Conservation (phyloP, 2,113 vertebrate genomes). For the Cyprinodon brontotheroides region DNA sequence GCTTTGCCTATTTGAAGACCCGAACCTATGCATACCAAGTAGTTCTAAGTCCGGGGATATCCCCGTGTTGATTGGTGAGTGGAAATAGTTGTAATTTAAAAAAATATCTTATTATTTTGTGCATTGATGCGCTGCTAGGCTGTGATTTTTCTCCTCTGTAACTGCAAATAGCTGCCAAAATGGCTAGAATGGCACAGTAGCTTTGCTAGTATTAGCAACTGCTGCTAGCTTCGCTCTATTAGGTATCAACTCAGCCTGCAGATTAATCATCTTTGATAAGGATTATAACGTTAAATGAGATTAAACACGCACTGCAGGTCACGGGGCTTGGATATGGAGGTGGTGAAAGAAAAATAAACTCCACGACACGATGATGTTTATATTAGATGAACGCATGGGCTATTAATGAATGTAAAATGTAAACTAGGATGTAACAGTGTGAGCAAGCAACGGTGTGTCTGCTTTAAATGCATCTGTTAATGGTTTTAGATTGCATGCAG, state of each 20-base stretch:
- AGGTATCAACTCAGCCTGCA: not conserved
- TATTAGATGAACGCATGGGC: not conserved
- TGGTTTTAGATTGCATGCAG: not conserved
- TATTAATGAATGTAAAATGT: not conserved
- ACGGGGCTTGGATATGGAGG: not conserved
- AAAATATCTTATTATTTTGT: not conserved
- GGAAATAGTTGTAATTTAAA: constrained; percentile 3
- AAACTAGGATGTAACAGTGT: not conserved
- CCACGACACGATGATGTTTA: constrained; percentile 35
- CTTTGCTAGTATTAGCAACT: constrained; percentile 61
- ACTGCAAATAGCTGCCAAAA: constrained; percentile 57
- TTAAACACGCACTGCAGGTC: not conserved
- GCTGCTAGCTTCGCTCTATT: constrained; percentile 49
- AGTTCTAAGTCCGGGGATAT: constrained; percentile 62
- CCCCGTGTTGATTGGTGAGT: constrained; percentile 79
- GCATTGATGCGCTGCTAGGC: not conserved
- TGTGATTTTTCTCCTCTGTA: constrained; percentile 24
- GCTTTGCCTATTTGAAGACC: constrained; percentile 54
- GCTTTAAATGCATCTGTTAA: not conserved
- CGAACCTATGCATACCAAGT: constrained; percentile 73
- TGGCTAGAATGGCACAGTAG: constrained; percentile 59
- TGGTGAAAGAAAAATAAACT: not conserved
- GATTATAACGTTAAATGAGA: not conserved
- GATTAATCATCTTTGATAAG: not conserved
- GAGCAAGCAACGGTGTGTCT: constrained; percentile 26